Conservation (phyloP, 1,140 invertebrate species). For the Hyposmocoma kahamanoa region DNA sequence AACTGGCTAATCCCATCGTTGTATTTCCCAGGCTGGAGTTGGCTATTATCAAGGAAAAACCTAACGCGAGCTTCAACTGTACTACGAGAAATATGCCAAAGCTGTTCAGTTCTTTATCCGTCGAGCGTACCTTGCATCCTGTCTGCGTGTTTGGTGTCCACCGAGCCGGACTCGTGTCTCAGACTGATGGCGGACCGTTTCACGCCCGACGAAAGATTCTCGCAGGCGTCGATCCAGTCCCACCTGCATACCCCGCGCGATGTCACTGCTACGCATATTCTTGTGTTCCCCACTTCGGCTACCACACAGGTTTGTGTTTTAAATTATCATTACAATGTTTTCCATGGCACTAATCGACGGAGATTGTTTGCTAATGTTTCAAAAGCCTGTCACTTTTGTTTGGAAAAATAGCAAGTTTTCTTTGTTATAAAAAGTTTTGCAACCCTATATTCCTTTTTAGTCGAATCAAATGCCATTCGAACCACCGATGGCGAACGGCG, state of each 20-base stretch:
- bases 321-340: too few relatives aligned
- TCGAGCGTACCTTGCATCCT: conserved; percentile 90
- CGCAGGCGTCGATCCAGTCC: conserved; percentile 87
- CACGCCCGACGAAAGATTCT: conserved; percentile 93
- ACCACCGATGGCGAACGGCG: conserved; percentile 84
- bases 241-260: conserved; percentile 93
- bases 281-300: conserved; percentile 98
- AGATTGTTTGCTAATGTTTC: too few relatives aligned
- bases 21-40: conserved; percentile 91
- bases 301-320: conserved; percentile 85
- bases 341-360: too few relatives aligned
- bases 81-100: conserved; percentile 92
- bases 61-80: conserved; percentile 90
- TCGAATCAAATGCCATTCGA: conserved; percentile 91
- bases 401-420: too few relatives aligned
- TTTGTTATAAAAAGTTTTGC: background rate
- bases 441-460: conserved; percentile 53
- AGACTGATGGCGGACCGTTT: conserved; percentile 96
- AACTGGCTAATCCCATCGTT: too few relatives aligned
- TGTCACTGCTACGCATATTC: conserved; percentile 97
- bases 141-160: conserved; percentile 96
- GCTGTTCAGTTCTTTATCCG: conserved; percentile 89
- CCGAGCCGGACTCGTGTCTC: conserved; percentile 95
- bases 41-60: conserved; percentile 92
- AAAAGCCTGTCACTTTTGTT: too few relatives aligned